phyloP scores from a whole-genome alignment of 2,113 vertebrate genomes.

The Egretta garzetta region DNA sequence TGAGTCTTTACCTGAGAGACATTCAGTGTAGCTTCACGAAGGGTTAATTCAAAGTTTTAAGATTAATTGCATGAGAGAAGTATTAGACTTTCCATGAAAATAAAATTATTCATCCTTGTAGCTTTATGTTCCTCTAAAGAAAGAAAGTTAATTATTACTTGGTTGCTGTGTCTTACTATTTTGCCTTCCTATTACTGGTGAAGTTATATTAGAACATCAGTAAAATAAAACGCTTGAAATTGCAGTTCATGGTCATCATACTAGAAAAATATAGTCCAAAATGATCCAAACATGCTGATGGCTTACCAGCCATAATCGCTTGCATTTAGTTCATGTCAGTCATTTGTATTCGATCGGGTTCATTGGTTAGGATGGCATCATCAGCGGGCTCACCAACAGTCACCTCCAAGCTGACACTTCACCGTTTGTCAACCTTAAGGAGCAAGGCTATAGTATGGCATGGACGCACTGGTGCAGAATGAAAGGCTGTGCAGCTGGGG shows the following conservation, averaged over 20 bases:
- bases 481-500: background rate
- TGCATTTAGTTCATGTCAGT: background rate
- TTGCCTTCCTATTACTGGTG: constrained; percentile 17
- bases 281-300: background rate
- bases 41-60: constrained; percentile 40
- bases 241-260: background rate
- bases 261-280: background rate
- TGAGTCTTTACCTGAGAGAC: background rate
- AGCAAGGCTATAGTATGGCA: rapidly evolving
- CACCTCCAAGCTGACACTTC: background rate
- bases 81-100: constrained; percentile 26
- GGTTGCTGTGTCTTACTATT: constrained; percentile 1
- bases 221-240: constrained; percentile 29
- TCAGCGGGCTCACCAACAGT: background rate
- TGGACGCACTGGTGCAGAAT: background rate
- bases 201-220: background rate
- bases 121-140: constrained; percentile 46
- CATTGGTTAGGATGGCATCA: background rate
- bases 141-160: constrained; percentile 36
- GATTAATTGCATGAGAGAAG: background rate
- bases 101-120: constrained; percentile 39
- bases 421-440: rapidly evolving
- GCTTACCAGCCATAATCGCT: background rate
- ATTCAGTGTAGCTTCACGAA: background rate
- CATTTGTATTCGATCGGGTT: background rate